Evolutionary conservation across 2,888 invertebrate species (phyloP), one percentile per base, ranked within the genome.

Genomic region (Platynereis dumerilii): DNA sequence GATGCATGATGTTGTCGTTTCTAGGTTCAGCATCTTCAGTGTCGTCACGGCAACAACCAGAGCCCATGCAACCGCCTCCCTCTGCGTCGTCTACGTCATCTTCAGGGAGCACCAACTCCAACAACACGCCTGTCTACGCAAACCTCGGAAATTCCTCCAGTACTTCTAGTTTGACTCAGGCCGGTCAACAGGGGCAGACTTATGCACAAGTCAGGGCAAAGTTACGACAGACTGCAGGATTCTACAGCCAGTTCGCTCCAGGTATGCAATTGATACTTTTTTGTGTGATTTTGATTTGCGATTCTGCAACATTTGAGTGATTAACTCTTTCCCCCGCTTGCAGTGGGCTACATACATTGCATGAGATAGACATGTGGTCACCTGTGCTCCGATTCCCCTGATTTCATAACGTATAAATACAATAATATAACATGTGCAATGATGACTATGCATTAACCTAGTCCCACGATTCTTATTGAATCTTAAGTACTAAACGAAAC

Each of bases 131-230:
- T 5, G 34, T 34, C 34, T 34, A 34, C 34, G 34, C 34, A 3
- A 22, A 52, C n/a, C n/a, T 22, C n/a, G 24, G 52, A 3, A n/a
- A 52, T 22, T 52, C 52, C 34, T 34, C 34, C 34, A 34, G 34
- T 12, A 34, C 34, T 12, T 34, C 34, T 7, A 34, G 34, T 34
- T 12, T 34, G 7, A 34, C 34, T 12, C 34, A 34, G 12, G 48
- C 48, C 3, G 48, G 48, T 48, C 20, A 22, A n/a, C 7, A 3
- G 1, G 57, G 60, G 2, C 66, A 59, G 60, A 67, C 69, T 7
- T 69, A 69, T 42, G 67, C 65, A 5, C 70, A 70, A 56, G 60
- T 53, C 12, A 39, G 65, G 17, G 58, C 62, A 10, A 61, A 66
- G 53, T 34, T 66, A 15, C 48, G 69, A 22, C 69, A 67, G 10